Evolutionary conservation across 2,113 vertebrate genomes (phyloP).

Genomic region (Microcebus griseorufus): DNA sequence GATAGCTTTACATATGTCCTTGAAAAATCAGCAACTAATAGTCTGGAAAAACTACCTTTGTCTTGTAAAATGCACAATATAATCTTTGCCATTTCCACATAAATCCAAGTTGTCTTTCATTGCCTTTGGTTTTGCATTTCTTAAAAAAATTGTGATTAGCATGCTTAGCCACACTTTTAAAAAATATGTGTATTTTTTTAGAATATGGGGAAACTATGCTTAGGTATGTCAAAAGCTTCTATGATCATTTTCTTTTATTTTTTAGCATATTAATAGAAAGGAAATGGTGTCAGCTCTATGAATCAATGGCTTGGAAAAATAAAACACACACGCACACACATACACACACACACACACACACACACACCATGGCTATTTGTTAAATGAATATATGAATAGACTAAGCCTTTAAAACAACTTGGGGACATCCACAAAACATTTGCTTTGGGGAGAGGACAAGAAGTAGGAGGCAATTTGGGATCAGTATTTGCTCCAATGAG

Average conservation of each 20-base stretch:
- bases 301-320: slow-evolving; percentile 56
- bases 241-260: neutral
- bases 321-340: neutral
- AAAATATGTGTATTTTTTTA: neutral
- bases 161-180: neutral
- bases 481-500: slow-evolving; percentile 76
- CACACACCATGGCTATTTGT: slow-evolving; percentile 25
- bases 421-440: slow-evolving; percentile 41
- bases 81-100: slow-evolving; percentile 37
- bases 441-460: slow-evolving; percentile 36
- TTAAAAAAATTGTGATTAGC: slow-evolving; percentile 59
- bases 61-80: slow-evolving; percentile 53
- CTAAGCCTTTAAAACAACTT: slow-evolving; percentile 53
- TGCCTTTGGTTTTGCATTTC: slow-evolving; percentile 13
- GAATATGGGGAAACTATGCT: neutral
- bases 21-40: slow-evolving; percentile 64
- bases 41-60: slow-evolving; percentile 65
- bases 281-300: neutral
- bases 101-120: slow-evolving; percentile 33
- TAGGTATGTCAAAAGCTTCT: slow-evolving; percentile 37
- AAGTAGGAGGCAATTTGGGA: slow-evolving; percentile 68
- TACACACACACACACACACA: neutral
- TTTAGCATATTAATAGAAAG: neutral
- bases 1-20: slow-evolving; percentile 54
- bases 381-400: slow-evolving; percentile 49